Percentiles rank a stretch among this genome's conserved stretches.
Conservation (phyloP, 2,113 vertebrate genomes). For the Cranoglanis bouderius region DNA sequence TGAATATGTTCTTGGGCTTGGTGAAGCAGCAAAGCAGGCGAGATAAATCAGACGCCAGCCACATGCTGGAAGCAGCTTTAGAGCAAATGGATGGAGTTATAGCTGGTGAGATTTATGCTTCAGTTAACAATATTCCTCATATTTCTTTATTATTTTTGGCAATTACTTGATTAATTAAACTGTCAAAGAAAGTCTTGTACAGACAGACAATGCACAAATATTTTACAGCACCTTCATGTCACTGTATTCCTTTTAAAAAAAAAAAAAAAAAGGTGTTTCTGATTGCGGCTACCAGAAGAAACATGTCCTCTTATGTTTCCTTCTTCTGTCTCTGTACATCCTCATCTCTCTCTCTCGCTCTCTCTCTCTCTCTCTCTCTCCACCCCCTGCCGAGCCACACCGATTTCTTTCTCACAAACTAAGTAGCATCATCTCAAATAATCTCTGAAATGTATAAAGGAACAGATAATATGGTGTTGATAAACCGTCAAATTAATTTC, state of each 20-base stretch:
- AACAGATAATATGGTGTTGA: neutral
- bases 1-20: neutral
- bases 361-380: neutral
- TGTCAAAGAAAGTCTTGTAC: no score
- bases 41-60: slow-evolving; percentile 78
- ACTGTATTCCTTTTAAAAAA: no score
- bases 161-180: neutral
- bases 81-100: slow-evolving; percentile 94
- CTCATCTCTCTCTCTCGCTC: neutral
- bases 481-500: neutral
- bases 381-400: neutral
- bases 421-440: neutral
- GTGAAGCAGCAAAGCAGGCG: neutral
- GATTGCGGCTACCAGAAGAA: neutral
- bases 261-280: no score
- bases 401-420: neutral
- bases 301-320: neutral
- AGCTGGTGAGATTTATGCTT: slow-evolving; percentile 78
- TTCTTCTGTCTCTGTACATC: neutral
- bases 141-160: neutral
- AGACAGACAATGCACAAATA: no score
- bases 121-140: slow-evolving; percentile 21
- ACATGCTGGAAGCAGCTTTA: slow-evolving; percentile 84
- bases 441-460: neutral
- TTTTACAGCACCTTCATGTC: no score